Evolutionary conservation across 2,797 vertebrate species (phyloP).

Genomic region (Phyllotis vaccarum): DNA sequence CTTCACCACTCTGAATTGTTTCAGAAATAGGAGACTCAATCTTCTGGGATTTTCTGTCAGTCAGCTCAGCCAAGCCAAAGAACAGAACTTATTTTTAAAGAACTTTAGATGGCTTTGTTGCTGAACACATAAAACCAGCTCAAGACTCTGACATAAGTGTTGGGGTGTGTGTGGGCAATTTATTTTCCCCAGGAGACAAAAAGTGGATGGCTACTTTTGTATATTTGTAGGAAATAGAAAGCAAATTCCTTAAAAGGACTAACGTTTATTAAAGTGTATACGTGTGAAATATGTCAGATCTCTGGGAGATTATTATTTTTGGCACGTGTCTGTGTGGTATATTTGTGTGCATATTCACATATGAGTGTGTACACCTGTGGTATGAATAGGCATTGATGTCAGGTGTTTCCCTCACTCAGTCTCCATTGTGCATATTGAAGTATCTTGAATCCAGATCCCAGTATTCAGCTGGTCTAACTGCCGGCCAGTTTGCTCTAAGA

Average conservation of each 20-base stretch:
- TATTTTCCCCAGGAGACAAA: conserved; percentile 28
- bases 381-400: not conserved
- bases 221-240: conserved; percentile 59
- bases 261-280: conserved; percentile 43
- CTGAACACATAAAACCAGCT: conserved; percentile 47
- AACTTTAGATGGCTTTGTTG: conserved; percentile 50
- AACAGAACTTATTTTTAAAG: conserved; percentile 15
- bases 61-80: conserved; percentile 7
- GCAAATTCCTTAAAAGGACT: conserved; percentile 30
- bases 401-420: not conserved
- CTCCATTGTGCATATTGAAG: not conserved
- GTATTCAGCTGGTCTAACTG: too few species aligned
- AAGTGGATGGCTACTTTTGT: conserved; percentile 25
- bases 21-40: conserved; percentile 41
- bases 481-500: not conserved
- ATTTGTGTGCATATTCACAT: not conserved
- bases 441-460: not conserved
- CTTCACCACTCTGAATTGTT: conserved; percentile 14
- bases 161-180: not conserved
- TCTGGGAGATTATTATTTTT: conserved; percentile 26
- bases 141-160: not conserved
- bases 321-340: not conserved
- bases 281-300: not conserved
- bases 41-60: conserved; percentile 1
- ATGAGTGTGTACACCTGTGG: too few species aligned